A percentile compares a stretch with the other conserved stretches of the same genome.
Conservation (phyloP, 2,797 vertebrate genomes). For the Crax fasciolata region DNA sequence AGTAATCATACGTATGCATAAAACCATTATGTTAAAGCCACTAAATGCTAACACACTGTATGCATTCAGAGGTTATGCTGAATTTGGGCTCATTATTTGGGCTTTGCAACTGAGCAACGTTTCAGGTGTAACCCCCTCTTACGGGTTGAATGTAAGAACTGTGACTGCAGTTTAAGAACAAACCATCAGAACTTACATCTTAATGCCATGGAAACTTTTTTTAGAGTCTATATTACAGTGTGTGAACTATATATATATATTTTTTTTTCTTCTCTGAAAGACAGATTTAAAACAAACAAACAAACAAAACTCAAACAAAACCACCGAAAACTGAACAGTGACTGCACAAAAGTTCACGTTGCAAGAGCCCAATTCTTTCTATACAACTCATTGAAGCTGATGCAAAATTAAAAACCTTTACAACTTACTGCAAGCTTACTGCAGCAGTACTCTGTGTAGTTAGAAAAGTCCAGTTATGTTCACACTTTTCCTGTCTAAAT, state of each 20-base stretch:
- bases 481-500: not conserved
- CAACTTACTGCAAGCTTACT: not conserved
- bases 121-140: not conserved
- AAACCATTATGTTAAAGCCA: not conserved
- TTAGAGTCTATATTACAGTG: not conserved
- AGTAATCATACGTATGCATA: not conserved
- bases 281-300: not conserved
- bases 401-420: not conserved
- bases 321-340: constrained; percentile 15
- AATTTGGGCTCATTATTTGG: not conserved
- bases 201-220: not conserved
- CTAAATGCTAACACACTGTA: not conserved
- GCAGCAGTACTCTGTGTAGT: not conserved
- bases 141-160: not conserved
- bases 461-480: not conserved
- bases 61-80: not conserved
- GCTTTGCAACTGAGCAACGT: not conserved
- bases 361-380: constrained; percentile 11
- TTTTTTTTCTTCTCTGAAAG: not conserved
- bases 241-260: not conserved
- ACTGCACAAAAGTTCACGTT: constrained; percentile 41
- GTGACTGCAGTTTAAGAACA: constrained; percentile 15
- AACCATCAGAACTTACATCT: not conserved
- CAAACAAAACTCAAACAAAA: not conserved
- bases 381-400: not conserved